Evolutionary conservation across 2,113 vertebrate genomes (phyloP), one percentile per base, ranked within the genome.

Genomic region (Mustela lutreola): DNA sequence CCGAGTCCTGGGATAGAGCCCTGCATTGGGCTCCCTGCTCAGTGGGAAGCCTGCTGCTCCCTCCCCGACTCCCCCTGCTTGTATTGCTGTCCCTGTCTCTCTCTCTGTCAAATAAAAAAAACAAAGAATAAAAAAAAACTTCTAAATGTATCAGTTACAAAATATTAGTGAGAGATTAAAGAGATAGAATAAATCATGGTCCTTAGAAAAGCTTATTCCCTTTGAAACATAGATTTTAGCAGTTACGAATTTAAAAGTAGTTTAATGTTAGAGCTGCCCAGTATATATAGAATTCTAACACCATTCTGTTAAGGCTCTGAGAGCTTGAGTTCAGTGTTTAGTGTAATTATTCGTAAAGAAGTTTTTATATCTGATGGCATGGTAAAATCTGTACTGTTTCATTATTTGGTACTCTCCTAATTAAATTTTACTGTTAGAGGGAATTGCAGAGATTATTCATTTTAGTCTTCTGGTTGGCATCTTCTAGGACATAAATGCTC

Each of bases 311-410:
- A 86, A 87, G 73, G 42, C 56, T 94, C 58, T 87, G 48, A 94
- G 87, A n/a, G 19, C 36, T 94, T 62, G 50, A 88, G 73, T 91
- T 82, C 36, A 73, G 11, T 48, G 11, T 94, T 90, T 67, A 79
- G n/a, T 78, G 19, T 62, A 97, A 84, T 79, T 94, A 63, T 84
- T 94, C 42, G 19, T 92, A 65, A 95, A 93, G 60, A 12, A 96
- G 33, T 95, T 76, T 95, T 62, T 88, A 0, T 94, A 80, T 85
- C 22, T 98, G 53, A 28, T 80, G 53, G 11, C 42, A 42, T 96
- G 39, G 80, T 91, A 80, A 84, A 62, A 91, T 79, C 85, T 71
- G 3, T 0, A 83, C 36, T 85, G 56, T 93, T 95, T 90, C 65
- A 60, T 92, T 92, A 4, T 95, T 94, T 94, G 15, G 71, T 95